Conservation (phyloP, 2,888 invertebrate genomes). For the Microplitis manilae region DNA sequence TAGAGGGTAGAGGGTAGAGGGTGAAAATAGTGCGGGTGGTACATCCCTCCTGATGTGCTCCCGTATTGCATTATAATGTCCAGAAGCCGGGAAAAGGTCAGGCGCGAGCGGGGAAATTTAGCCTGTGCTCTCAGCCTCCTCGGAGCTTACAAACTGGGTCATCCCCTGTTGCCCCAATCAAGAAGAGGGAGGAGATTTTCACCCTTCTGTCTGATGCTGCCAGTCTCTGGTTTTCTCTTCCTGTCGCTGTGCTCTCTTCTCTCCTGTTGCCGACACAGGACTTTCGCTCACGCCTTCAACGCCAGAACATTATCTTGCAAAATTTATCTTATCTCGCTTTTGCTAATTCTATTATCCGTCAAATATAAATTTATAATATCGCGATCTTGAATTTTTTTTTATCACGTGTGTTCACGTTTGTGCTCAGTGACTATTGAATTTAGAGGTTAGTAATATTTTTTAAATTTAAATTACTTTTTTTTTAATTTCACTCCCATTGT, state of each 20-base stretch:
- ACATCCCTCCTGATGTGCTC: neutral
- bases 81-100: conserved; percentile 49
- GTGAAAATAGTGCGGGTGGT: neutral
- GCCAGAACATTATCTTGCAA: neutral
- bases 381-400: neutral
- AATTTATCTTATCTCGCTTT: too few relatives aligned
- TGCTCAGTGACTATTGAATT: neutral
- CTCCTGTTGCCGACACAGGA: conserved; percentile 34
- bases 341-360: too few relatives aligned
- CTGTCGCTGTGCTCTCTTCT: conserved; percentile 30
- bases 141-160: conserved; percentile 45
- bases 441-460: neutral
- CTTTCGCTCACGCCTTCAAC: neutral
- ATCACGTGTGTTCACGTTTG: neutral
- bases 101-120: conserved; percentile 39
- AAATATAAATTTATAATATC: too few relatives aligned
- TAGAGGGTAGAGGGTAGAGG: neutral
- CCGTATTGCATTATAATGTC: conserved; percentile 30
- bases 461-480: neutral
- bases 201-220: conserved; percentile 24
- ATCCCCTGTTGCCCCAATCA: conserved; percentile 39
- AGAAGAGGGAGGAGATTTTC: conserved; percentile 25
- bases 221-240: conserved; percentile 23
- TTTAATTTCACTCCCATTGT: neutral
- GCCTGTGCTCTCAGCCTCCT: conserved; percentile 21